Base-by-base conservation (phyloP, 2,113 vertebrate genomes). In the Tragelaphus buxtoni region DNA sequence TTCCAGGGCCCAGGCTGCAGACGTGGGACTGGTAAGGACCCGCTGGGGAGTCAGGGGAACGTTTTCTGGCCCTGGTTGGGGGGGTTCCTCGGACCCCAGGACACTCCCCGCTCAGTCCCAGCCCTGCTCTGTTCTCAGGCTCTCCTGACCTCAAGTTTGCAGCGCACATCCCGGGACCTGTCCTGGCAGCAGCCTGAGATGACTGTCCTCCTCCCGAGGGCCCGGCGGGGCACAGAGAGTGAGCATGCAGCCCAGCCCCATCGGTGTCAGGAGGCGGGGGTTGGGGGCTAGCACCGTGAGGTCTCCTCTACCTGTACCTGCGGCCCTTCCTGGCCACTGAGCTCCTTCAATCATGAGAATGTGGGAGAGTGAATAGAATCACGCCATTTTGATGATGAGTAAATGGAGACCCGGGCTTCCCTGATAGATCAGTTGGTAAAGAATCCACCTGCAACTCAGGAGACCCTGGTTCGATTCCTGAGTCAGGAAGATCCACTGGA, bases 71-170 rank as follows among this genome's bases (percentile, higher is more conserved):
- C 77, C 9, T n/a, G 8, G 86, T 16, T n/a, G 22, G 60, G 53
- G 4, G 39, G 18, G n/a, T 42, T 84, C 47, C 53, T 53, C 4
- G 14, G 1, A 5, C 3, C 0, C 55, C 24, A 10, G 7, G 17
- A 28, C 22, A 4, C 76, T 2, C 12, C 20, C 30, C 0, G 16
- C 45, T 91, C 65, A 96, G 53, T 28, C 13, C 6, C 14, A 39
- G 7, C 24, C 10, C 9, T 10, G 20, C 32, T 97, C 91, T 74
- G 83, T 55, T 94, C 88, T 96, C 97, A 99, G 98, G 72, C 5
- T 0, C 30, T 95, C 51, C 30, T 92, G 2, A 42, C 0, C 0
- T 9, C 81, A 0, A 96, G 98, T 98, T 90, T 98, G 96, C 98
- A 85, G 10, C 91, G 9, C 16, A 69, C 79, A 45, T 60, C 93